Evolutionary conservation across 2,113 vertebrate genomes (phyloP).

Genomic region (Protomyctophum bolini): DNA sequence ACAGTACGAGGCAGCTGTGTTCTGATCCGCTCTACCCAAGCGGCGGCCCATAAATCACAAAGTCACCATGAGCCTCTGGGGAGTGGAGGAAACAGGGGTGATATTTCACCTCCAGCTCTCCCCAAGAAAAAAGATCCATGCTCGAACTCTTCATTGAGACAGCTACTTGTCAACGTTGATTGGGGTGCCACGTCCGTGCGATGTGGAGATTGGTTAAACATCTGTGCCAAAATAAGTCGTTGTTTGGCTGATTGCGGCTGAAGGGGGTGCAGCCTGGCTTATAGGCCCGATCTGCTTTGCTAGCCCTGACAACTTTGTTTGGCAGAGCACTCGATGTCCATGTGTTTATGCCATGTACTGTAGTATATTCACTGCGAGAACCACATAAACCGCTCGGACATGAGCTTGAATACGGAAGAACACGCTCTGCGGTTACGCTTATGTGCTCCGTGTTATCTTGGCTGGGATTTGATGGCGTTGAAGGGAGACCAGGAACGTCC

Average conservation of each 20-base stretch:
- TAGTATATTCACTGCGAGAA: no score
- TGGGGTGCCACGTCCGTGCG: slow-evolving; percentile 29
- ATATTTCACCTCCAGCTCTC: slow-evolving; percentile 59
- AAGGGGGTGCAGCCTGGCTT: no score
- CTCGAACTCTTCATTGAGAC: slow-evolving; percentile 37
- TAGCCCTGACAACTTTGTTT: background rate
- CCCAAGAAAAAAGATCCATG: slow-evolving; percentile 31
- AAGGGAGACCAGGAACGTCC: no score
- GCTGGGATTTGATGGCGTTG: no score
- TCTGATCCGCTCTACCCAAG: slow-evolving; percentile 45
- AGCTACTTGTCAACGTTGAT: slow-evolving; percentile 39
- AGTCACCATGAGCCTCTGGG: slow-evolving; percentile 48
- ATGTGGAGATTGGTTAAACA: no score
- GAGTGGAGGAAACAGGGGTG: slow-evolving; percentile 59
- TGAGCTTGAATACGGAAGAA: no score
- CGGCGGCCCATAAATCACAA: slow-evolving; percentile 55
- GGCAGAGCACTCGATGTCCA: background rate
- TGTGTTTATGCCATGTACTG: background rate
- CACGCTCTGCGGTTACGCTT: no score
- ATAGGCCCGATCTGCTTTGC: background rate
- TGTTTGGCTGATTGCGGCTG: background rate
- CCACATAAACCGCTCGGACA: no score
- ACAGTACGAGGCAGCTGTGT: slow-evolving; percentile 45
- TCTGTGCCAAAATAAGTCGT: no score
- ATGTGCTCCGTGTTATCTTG: no score